These are phyloP conservation scores for Tenrec ecaudatus DNA, from an alignment of 2,113 vertebrate species.

Conservation along the genomic window DNA sequence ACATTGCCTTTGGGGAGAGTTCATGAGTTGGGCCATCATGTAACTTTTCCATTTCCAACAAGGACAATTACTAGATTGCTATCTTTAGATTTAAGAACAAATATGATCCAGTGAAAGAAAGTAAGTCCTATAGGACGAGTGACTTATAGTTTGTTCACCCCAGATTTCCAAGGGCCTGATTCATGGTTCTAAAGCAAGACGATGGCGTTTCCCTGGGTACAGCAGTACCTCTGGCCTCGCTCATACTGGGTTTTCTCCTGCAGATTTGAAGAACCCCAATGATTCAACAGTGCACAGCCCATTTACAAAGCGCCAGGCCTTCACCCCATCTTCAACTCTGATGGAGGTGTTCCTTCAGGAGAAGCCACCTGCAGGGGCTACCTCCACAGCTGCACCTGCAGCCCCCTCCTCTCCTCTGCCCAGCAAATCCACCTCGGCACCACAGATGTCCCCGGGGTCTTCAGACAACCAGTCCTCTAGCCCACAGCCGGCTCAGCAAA, in stretches of 20 bases:
- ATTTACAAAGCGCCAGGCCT: conserved; percentile 95
- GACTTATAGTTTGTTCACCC: background rate
- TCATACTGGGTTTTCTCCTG: background rate
- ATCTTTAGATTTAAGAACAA: background rate
- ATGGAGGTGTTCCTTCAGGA: conserved; percentile 98
- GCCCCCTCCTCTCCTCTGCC: conserved; percentile 90
- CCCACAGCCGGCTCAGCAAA: conserved; percentile 97
- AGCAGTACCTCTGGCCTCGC: background rate
- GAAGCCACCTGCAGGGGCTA: conserved; percentile 90
- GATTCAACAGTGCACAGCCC: conserved; percentile 92
- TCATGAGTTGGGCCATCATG: conserved; percentile 10
- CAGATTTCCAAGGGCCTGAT: background rate
- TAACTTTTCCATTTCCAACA: background rate
- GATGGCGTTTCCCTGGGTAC: background rate
- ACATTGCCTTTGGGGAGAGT: background rate
- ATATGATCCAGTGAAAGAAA: background rate
- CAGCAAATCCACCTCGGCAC: conserved; percentile 87
- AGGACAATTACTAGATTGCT: background rate
- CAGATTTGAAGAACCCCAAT: conserved; percentile 94
- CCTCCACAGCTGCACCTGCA: conserved; percentile 86
- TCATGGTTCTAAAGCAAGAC: background rate
- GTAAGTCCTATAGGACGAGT: background rate
- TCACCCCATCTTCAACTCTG: conserved; percentile 93
- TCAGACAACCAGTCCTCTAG: conserved; percentile 96
- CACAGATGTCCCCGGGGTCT: conserved; percentile 95